These are phyloP conservation scores for Epistrophe eligans DNA, from an alignment of 2,888 invertebrate species.

Conservation along the genomic window DNA sequence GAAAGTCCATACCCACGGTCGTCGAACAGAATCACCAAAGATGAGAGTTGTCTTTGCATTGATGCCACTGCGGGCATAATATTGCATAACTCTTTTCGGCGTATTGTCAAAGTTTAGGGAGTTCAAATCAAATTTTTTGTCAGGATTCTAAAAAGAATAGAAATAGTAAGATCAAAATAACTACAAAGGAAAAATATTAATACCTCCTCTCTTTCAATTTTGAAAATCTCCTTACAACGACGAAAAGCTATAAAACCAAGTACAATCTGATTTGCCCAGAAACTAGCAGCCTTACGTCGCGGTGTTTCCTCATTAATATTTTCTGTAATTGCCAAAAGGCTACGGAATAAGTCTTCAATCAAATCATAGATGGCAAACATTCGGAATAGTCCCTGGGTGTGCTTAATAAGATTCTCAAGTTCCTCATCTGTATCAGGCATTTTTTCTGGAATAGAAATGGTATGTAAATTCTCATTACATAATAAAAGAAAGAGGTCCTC, in stretches of 20 bases:
- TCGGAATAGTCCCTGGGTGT: slow-evolving; percentile 80
- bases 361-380: slow-evolving; percentile 80
- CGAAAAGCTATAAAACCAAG: slow-evolving; percentile 80
- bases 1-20: slow-evolving; percentile 80
- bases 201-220: slow-evolving; percentile 80
- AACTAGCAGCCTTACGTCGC: slow-evolving; percentile 80
- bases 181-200: not conserved
- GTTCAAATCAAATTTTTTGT: slow-evolving; percentile 77
- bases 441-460: slow-evolving; percentile 57
- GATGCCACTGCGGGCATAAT: slow-evolving; percentile 79
- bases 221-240: slow-evolving; percentile 81
- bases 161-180: not conserved
- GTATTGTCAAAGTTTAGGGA: slow-evolving; percentile 78
- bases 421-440: slow-evolving; percentile 58
- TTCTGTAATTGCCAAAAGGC: slow-evolving; percentile 80
- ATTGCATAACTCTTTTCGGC: slow-evolving; percentile 78
- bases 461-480: not conserved
- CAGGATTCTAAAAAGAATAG: slow-evolving; percentile 78
- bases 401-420: slow-evolving; percentile 78
- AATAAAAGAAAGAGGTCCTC: not conserved
- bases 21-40: slow-evolving; percentile 79
- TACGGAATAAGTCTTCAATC: slow-evolving; percentile 80
- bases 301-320: slow-evolving; percentile 76
- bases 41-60: slow-evolving; percentile 78
- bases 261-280: slow-evolving; percentile 81